phyloP scores from a whole-genome alignment of 2,888 invertebrate species.

The Macrosoma leucophasiata region DNA sequence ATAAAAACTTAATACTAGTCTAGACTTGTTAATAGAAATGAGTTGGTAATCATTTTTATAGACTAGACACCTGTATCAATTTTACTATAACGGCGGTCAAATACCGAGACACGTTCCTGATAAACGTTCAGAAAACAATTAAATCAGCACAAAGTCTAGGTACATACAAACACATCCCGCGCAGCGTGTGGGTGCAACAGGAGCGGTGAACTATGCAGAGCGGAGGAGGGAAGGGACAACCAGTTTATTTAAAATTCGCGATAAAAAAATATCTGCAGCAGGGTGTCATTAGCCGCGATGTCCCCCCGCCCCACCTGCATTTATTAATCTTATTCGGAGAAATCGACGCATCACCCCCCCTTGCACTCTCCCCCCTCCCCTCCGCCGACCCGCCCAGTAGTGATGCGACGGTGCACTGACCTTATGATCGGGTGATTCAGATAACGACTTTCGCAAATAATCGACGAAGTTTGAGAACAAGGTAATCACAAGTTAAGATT shows the following conservation, averaged over 20 bases:
- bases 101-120: no score
- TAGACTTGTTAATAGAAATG: no score
- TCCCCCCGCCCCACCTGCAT: constrained; percentile 47
- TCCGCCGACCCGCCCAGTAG: constrained; percentile 23
- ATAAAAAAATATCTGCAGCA: constrained; percentile 67
- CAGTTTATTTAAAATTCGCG: constrained; percentile 69
- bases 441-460: no score
- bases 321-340: constrained; percentile 72
- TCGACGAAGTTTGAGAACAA: no score
- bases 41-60: no score
- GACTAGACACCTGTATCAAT: no score
- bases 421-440: constrained; percentile 9
- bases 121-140: no score
- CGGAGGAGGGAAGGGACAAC: constrained; percentile 34
- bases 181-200: no score
- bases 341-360: constrained; percentile 59
- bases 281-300: constrained; percentile 67
- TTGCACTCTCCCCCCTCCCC: constrained; percentile 33
- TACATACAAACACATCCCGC: no score
- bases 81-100: constrained; percentile 11
- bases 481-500: no score
- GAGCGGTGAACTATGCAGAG: constrained; percentile 41
- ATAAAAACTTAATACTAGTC: no score
- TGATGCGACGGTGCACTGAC: constrained; percentile 12
- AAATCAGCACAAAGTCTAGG: no score